Percentiles rank a stretch among this genome's conserved stretches.
These are phyloP conservation scores for Drosophila nannoptera DNA, from an alignment of 1,140 invertebrate species.

Conservation along the genomic window DNA sequence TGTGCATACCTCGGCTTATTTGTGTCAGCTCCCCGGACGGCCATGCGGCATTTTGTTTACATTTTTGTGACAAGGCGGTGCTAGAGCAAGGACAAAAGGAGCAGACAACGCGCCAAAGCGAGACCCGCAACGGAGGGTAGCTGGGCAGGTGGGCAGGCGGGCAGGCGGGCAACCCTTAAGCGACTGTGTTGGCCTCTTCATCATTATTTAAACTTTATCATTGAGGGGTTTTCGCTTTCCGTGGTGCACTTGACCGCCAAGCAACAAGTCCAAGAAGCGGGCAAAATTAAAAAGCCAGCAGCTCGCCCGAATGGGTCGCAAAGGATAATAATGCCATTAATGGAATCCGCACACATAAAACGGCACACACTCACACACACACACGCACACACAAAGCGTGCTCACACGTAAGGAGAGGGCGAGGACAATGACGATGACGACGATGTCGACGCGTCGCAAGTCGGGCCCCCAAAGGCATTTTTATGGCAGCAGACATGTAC, in stretches of 20 bases:
- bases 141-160: too few relatives aligned
- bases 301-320: conserved; percentile 30
- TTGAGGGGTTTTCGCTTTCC: conserved; percentile 39
- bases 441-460: conserved; percentile 40
- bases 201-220: conserved; percentile 58
- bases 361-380: conserved; percentile 11
- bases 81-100: conserved; percentile 18
- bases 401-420: conserved; percentile 13
- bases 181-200: conserved; percentile 15
- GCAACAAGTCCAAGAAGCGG: conserved; percentile 63
- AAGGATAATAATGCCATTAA: conserved; percentile 66
- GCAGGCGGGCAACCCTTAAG: conserved; percentile 34
- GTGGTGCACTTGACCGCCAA: conserved; percentile 60
- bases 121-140: too few relatives aligned
- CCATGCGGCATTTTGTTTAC: conserved; percentile 58
- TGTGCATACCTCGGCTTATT: conserved; percentile 19
- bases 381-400: conserved; percentile 10
- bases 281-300: conserved; percentile 53
- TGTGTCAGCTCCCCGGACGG: conserved; percentile 32
- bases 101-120: neutral
- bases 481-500: conserved; percentile 54
- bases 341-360: conserved; percentile 37
- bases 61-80: conserved; percentile 48
- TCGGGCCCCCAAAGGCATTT: conserved; percentile 60
- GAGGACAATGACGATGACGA: conserved; percentile 25